A percentile compares a stretch with the other conserved stretches of the same genome.
Conservation (phyloP, 2,888 invertebrate species). For the Reticulitermes lucifugus region DNA sequence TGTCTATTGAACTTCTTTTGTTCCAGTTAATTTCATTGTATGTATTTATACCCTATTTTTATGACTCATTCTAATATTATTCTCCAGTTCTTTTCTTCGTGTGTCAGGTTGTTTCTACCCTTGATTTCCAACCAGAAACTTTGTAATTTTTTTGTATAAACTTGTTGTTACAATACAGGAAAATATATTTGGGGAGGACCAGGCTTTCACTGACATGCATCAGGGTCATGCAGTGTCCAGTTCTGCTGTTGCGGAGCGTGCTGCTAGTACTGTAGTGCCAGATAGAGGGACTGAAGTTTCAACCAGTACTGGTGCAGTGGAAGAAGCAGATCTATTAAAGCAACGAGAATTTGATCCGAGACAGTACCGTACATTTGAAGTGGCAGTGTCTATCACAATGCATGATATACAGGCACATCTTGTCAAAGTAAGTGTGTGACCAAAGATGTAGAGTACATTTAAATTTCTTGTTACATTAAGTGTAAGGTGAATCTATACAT, state of each 20-base stretch:
- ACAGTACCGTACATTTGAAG: slow-evolving; percentile 89
- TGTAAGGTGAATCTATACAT: too few species aligned
- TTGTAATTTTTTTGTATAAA: too few species aligned
- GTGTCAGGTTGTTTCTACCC: too few species aligned
- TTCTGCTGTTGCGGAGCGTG: slow-evolving; percentile 50
- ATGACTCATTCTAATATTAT: too few species aligned
- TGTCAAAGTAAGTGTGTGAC: slow-evolving; percentile 70
- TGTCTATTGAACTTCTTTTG: too few species aligned
- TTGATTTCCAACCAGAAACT: too few species aligned
- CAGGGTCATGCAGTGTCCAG: slow-evolving; percentile 60
- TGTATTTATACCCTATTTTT: too few species aligned
- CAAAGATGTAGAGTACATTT: too few species aligned
- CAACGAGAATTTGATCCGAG: slow-evolving; percentile 75
- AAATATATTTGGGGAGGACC: slow-evolving; percentile 97
- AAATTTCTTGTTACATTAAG: too few species aligned
- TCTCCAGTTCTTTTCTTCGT: too few species aligned
- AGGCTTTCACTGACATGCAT: slow-evolving; percentile 93
- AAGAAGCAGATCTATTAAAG: slow-evolving; percentile 53
- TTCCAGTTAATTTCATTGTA: too few species aligned
- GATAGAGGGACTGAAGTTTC: slow-evolving; percentile 60
- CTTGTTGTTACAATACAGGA: slow-evolving; percentile 69
- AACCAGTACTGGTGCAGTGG: slow-evolving; percentile 62
- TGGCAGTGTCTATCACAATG: slow-evolving; percentile 91
- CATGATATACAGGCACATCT: slow-evolving; percentile 97
- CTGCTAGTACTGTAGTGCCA: slow-evolving; percentile 60